These are phyloP conservation scores for Cacatua alba DNA, from an alignment of 2,113 vertebrate genomes.

Conservation along the genomic window DNA sequence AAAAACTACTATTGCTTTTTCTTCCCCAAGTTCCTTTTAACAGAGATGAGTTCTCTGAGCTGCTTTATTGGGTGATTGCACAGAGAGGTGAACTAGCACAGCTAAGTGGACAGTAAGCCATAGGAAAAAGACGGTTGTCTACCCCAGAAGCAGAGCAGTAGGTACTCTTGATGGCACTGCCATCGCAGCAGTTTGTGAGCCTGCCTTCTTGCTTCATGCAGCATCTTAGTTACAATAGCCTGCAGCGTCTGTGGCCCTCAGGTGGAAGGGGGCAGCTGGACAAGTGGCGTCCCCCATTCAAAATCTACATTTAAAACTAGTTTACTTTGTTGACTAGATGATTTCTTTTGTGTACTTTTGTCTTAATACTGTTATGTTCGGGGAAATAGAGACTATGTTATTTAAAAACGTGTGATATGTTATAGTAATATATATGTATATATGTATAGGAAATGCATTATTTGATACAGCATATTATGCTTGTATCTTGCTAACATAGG, in stretches of 20 bases:
- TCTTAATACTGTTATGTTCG: conserved; percentile 68
- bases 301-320: conserved; percentile 6
- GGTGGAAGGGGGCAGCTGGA: not conserved
- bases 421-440: conserved; percentile 81
- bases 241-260: not conserved
- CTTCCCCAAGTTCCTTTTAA: not conserved
- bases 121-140: not conserved
- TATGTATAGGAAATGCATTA: conserved; percentile 67
- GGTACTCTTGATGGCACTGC: not conserved
- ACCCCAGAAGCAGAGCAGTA: not conserved
- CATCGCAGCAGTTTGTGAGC: accelerated
- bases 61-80: not conserved
- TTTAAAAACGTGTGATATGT: conserved; percentile 66
- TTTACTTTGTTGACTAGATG: conserved; percentile 32
- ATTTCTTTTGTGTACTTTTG: conserved; percentile 68
- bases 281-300: not conserved
- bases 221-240: not conserved
- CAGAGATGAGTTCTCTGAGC: not conserved
- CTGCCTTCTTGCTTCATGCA: not conserved
- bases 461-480: conserved; percentile 75
- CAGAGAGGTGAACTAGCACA: not conserved
- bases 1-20: not conserved
- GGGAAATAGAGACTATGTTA: conserved; percentile 68
- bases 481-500: conserved; percentile 65
- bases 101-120: not conserved